Evolutionary conservation across 1,140 invertebrate genomes (phyloP), one percentile per base, ranked within the genome.

Genomic region (Ctenoplectra terminalis): DNA sequence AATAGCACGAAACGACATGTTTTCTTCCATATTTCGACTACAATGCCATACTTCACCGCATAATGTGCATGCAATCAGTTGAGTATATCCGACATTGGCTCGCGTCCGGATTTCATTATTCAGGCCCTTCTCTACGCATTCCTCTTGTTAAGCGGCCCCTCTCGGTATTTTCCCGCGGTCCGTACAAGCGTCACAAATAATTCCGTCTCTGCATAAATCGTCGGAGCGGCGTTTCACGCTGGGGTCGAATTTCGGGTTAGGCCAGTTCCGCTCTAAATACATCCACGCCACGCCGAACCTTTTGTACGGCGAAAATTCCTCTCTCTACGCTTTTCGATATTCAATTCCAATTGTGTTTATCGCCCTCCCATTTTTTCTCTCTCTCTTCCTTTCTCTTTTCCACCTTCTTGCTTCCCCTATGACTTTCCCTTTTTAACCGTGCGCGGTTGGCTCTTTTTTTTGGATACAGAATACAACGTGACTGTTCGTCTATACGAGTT

Each of bases 331-430:
- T 82, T 84, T 81, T 84, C 87, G 85, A 89, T 87, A 88, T 88
- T 87, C 87, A 82, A 88, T 82, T 80, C 69, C 82, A 73, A 83
- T 81, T 82, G 84, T 76, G 83, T 89, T 89, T 87, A 87, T 86
- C 84, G 70, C 61, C 52, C 43, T 66, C 61, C 34, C n/a, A n/a
- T 26, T 66, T n/a, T 50, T 29, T 11, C 56, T 20, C 48, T 34
- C 52, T 20, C 6, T 7, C 8, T 46, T 8, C 17, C 48, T 72
- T 15, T 23, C 50, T 1, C 1, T 34, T 15, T 37, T 69, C 31
- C 46, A 52, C 26, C 26, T 69, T n/a, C 20, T n/a, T 9, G 3
- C 11, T 15, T 4, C 15, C 23, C 23, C 52, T 67, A 7, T 80
- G n/a, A n/a, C n/a, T 60, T 29, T 31, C 26, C 23, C 26, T 46